These are phyloP conservation scores for Arbacia lixula DNA, from an alignment of 53 echinoderm and acorn worm species.

Conservation along the genomic window DNA sequence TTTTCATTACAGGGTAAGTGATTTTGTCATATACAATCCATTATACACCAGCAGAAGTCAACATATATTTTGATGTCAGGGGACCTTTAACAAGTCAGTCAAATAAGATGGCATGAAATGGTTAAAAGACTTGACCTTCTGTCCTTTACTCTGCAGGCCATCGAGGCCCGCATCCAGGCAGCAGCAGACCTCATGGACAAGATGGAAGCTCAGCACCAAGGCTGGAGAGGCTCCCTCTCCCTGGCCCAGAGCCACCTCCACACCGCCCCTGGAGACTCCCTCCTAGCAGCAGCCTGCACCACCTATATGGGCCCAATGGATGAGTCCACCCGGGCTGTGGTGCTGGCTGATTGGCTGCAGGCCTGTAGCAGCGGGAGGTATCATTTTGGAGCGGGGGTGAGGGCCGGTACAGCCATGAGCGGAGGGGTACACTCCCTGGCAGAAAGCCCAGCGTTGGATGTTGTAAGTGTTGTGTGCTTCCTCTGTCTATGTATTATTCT, in stretches of 20 bases:
- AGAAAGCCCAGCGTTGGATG: conserved; percentile 36
- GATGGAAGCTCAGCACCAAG: conserved; percentile 84
- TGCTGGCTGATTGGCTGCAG: conserved; percentile 83
- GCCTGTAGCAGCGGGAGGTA: conserved; percentile 79
- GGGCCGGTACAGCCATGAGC: not conserved
- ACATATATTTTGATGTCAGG: no score
- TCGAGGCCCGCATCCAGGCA: conserved; percentile 75
- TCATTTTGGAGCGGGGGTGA: conserved; percentile 34
- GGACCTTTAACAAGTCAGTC: no score
- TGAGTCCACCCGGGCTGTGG: conserved; percentile 58
- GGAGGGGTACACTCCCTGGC: conserved; percentile 12
- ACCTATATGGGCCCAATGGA: conserved; percentile 94
- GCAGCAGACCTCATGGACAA: conserved; percentile 84
- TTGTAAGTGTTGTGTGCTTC: conserved; percentile 19
- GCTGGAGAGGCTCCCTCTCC: conserved; percentile 80
- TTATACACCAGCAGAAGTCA: no score
- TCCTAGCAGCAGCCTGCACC: conserved; percentile 83
- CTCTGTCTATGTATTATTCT: no score
- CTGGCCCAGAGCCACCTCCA: conserved; percentile 66
- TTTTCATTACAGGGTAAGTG: no score
- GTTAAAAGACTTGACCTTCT: not conserved
- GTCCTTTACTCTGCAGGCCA: conserved; percentile 38
- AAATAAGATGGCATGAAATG: no score
- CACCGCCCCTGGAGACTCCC: conserved; percentile 89
- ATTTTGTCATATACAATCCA: no score